phyloP scores from a whole-genome alignment of 1,140 invertebrate genomes.

The Listronotus bonariensis region DNA sequence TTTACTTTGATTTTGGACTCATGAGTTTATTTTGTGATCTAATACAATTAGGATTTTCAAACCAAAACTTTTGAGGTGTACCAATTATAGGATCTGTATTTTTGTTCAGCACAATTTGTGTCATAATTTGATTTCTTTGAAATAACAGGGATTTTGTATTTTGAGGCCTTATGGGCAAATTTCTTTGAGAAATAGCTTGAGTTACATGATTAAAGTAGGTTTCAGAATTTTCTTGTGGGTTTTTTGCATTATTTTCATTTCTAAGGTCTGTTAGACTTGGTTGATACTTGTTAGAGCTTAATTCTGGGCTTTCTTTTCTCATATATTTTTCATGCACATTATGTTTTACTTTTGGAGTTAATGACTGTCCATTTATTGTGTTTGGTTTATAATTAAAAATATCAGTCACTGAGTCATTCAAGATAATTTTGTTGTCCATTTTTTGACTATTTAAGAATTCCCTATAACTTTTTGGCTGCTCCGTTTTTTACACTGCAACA shows the following conservation, averaged over 20 bases:
- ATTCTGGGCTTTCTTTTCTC: too few species aligned
- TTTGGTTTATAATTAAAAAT: conserved; percentile 43
- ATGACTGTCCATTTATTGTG: not conserved
- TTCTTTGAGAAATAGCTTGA: conserved; percentile 3
- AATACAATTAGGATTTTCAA: too few species aligned
- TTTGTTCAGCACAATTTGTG: too few species aligned
- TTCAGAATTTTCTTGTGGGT: not conserved
- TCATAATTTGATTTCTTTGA: too few species aligned
- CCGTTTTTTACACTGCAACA: conserved; percentile 13
- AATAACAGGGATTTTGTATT: too few species aligned
- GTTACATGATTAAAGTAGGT: not conserved
- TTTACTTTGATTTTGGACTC: conserved; percentile 3
- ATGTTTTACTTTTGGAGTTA: not conserved
- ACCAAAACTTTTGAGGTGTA: too few species aligned
- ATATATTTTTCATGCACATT: not conserved
- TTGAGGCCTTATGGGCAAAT: too few species aligned
- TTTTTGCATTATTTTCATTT: not conserved
- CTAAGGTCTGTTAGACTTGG: not conserved
- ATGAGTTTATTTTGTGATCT: not conserved
- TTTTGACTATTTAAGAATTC: conserved; percentile 40
- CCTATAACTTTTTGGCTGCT: conserved; percentile 33
- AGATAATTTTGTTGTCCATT: conserved; percentile 6
- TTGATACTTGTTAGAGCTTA: not conserved
- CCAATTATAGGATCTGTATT: too few species aligned
- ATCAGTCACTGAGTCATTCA: conserved; percentile 41